These are phyloP conservation scores for Trichacis sp. DNA, from an alignment of 2,888 invertebrate genomes.

Conservation along the genomic window DNA sequence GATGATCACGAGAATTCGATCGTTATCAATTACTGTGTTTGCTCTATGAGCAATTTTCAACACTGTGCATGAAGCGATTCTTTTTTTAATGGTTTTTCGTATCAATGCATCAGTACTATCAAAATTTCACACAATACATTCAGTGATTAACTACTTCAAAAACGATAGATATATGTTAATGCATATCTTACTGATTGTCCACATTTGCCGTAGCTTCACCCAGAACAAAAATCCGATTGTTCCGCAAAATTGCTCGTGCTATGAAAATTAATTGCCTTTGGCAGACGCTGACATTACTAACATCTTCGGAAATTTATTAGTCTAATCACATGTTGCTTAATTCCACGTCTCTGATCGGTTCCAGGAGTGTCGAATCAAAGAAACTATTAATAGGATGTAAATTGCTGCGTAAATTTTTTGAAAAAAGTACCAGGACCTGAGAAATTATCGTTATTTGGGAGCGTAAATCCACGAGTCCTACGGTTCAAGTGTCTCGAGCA, in stretches of 20 bases:
- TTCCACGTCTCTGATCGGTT: conserved; percentile 73
- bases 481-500: conserved; percentile 75
- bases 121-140: conserved; percentile 8
- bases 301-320: conserved; percentile 71
- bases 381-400: conserved; percentile 78
- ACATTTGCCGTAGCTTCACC: conserved; percentile 81
- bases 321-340: conserved; percentile 72
- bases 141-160: too few species aligned
- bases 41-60: conserved; percentile 85
- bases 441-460: conserved; percentile 85
- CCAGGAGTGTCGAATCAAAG: conserved; percentile 76
- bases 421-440: conserved; percentile 75
- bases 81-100: conserved; percentile 72
- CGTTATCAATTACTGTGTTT: conserved; percentile 93
- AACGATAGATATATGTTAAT: background rate
- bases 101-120: conserved; percentile 72
- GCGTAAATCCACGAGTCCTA: conserved; percentile 82
- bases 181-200: conserved; percentile 72
- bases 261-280: conserved; percentile 78
- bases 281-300: conserved; percentile 76
- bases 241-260: conserved; percentile 75
- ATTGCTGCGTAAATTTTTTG: conserved; percentile 78
- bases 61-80: conserved; percentile 73
- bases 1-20: conserved; percentile 89
- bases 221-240: conserved; percentile 75